These are phyloP conservation scores for Crematogaster levior DNA, from an alignment of 2,888 invertebrate species.

Conservation along the genomic window DNA sequence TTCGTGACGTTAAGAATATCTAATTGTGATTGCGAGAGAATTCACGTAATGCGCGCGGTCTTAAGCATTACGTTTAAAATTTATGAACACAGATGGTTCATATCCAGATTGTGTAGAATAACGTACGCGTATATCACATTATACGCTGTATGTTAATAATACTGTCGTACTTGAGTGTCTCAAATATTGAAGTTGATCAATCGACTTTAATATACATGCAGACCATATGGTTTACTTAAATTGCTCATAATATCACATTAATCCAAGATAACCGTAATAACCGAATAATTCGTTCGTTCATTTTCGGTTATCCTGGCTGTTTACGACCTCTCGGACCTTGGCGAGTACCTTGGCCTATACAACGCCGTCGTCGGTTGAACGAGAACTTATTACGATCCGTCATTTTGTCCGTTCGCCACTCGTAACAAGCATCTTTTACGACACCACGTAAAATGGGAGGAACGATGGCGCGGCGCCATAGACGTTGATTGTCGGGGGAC, in stretches of 20 bases:
- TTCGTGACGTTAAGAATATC: slow-evolving; percentile 7
- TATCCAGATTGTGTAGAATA: not conserved
- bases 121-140: not conserved
- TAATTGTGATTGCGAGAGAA: slow-evolving; percentile 11
- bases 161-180: not conserved
- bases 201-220: too few relatives aligned
- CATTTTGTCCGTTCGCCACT: slow-evolving; percentile 78
- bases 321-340: slow-evolving; percentile 61
- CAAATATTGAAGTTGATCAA: too few relatives aligned
- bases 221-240: not conserved
- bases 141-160: not conserved
- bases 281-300: slow-evolving; percentile 20
- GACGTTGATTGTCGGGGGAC: slow-evolving; percentile 81
- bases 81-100: not conserved
- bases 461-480: slow-evolving; percentile 80
- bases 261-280: not conserved
- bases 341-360: slow-evolving; percentile 59
- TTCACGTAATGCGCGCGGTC: not conserved
- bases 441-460: slow-evolving; percentile 78
- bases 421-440: slow-evolving; percentile 83
- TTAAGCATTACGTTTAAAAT: not conserved
- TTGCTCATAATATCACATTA: not conserved
- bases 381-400: slow-evolving; percentile 79
- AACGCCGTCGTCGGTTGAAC: slow-evolving; percentile 61
- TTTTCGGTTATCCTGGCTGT: slow-evolving; percentile 48